Conservation (phyloP, 1,140 invertebrate genomes). For the Zaprionus taronus region DNA sequence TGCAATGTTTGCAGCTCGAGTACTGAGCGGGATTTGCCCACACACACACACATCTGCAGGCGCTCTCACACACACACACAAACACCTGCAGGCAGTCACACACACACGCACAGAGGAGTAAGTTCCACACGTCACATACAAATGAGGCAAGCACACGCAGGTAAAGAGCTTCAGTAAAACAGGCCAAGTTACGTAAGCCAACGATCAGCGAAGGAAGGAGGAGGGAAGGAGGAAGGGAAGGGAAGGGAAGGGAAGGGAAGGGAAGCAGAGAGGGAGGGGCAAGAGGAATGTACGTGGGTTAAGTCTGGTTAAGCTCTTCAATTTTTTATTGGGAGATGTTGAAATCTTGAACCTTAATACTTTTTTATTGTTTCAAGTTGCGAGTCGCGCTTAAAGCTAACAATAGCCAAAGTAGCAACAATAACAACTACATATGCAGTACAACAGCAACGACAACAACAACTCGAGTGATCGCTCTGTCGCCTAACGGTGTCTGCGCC, state of each 20-base stretch:
- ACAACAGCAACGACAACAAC: not conserved
- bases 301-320: conserved; percentile 8
- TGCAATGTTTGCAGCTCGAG: not conserved
- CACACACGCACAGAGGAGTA: not conserved
- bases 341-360: conserved; percentile 25
- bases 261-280: not conserved
- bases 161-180: not conserved
- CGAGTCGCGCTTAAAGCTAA: conserved; percentile 1
- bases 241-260: not conserved
- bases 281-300: not conserved
- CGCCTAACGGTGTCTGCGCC: conserved; percentile 41
- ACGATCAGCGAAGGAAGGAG: not conserved
- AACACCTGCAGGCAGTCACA: not conserved
- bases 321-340: conserved; percentile 9
- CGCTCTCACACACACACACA: not conserved
- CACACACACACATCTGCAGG: not conserved
- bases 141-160: not conserved
- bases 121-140: not conserved
- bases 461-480: not conserved
- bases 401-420: conserved; percentile 3
- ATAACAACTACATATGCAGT: not conserved
- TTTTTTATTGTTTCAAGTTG: conserved; percentile 12
- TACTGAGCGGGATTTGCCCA: not conserved
- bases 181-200: conserved; percentile 19
- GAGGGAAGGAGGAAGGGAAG: not conserved